Evolutionary conservation across 2,888 invertebrate genomes (phyloP).

Genomic region (Hyposoter didymator): DNA sequence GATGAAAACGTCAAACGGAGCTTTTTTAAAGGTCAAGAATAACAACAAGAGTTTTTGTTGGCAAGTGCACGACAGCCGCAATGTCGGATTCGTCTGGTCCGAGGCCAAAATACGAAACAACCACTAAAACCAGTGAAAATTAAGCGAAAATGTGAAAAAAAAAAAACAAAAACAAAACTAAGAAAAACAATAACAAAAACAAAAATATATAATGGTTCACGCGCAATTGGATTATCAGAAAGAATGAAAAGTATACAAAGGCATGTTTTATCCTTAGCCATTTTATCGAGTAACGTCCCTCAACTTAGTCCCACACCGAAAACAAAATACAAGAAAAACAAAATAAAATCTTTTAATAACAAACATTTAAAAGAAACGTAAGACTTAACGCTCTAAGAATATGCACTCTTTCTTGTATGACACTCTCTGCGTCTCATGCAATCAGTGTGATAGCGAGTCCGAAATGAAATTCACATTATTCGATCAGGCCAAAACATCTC

Average conservation of each 20-base stretch:
- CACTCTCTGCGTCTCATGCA: constrained; percentile 49
- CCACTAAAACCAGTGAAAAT: background rate
- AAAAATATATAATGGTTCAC: constrained; percentile 52
- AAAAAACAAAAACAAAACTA: constrained; percentile 23
- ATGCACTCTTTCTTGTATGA: constrained; percentile 37
- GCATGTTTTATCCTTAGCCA: constrained; percentile 81
- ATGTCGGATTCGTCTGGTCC: constrained; percentile 18
- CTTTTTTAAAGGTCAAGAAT: constrained; percentile 18
- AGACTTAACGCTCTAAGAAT: constrained; percentile 54
- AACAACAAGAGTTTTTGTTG: background rate
- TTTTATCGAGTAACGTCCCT: constrained; percentile 80
- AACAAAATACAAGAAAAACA: constrained; percentile 59
- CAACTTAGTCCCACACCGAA: constrained; percentile 71
- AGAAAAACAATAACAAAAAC: constrained; percentile 55
- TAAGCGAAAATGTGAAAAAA: constrained; percentile 26
- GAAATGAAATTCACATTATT: constrained; percentile 58
- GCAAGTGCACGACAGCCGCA: background rate
- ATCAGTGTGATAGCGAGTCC: constrained; percentile 53
- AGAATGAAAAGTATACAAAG: constrained; percentile 71
- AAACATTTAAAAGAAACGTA: constrained; percentile 49
- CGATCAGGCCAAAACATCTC: constrained; percentile 61
- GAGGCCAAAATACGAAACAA: constrained; percentile 29
- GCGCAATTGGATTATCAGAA: constrained; percentile 65
- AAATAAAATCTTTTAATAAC: constrained; percentile 35
- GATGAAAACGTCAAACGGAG: constrained; percentile 26